Conservation (phyloP, 1,140 invertebrate genomes). For the Pseudoatta argentina region DNA sequence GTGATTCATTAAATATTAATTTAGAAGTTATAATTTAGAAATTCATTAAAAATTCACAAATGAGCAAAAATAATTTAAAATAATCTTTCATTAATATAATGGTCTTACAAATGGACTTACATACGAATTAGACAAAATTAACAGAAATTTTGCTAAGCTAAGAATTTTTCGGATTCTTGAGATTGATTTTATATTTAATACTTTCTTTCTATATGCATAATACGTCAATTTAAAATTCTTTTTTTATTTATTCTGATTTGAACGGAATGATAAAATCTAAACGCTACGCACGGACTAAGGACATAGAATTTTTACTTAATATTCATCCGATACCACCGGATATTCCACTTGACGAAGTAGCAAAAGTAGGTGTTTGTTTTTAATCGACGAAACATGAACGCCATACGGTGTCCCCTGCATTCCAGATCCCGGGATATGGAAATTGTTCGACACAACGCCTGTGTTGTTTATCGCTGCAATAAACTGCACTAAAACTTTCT, state of each 20-base stretch:
- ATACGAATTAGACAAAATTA: background rate
- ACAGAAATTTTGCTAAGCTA: background rate
- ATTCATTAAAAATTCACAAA: background rate
- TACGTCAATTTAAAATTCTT: background rate
- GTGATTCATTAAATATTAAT: background rate
- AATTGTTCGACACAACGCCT: background rate
- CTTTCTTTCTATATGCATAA: background rate
- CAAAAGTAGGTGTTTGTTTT: background rate
- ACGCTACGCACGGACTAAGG: background rate
- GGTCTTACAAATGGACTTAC: background rate
- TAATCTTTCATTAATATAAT: background rate
- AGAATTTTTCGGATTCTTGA: background rate
- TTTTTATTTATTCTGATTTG: background rate
- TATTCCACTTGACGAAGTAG: background rate
- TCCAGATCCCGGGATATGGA: background rate
- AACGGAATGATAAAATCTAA: no score
- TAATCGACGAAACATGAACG: background rate
- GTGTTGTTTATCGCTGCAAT: no score
- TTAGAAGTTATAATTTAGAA: no score
- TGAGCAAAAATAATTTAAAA: background rate
- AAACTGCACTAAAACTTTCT: no score
- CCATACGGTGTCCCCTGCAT: background rate
- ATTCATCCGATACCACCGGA: slow-evolving; percentile 3
- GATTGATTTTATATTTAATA: background rate
- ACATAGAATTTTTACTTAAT: background rate